Evolutionary conservation across 1,140 invertebrate species (phyloP).

Genomic region (Mesaphorura yosii): DNA sequence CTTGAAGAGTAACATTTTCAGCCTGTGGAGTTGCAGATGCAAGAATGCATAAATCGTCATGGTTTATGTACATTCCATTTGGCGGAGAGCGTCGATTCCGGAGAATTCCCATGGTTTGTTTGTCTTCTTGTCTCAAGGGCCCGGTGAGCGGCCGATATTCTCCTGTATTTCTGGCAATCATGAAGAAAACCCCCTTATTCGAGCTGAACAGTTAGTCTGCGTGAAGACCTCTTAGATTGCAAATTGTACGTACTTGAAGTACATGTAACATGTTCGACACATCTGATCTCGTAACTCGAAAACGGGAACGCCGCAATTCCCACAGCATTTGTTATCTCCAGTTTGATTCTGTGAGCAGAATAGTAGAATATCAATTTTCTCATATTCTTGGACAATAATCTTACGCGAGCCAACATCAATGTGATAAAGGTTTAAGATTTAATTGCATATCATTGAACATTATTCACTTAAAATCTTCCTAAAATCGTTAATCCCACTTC

Average conservation of each 20-base stretch:
- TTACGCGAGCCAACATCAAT: too few relatives aligned
- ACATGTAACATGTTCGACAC: conserved; percentile 65
- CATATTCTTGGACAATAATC: too few relatives aligned
- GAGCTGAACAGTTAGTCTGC: background rate
- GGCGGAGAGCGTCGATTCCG: conserved; percentile 84
- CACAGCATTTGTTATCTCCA: conserved; percentile 40
- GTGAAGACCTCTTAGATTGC: background rate
- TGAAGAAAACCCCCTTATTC: conserved; percentile 7
- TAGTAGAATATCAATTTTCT: too few relatives aligned
- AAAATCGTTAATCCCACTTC: too few relatives aligned
- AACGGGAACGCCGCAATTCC: conserved; percentile 63
- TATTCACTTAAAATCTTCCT: too few relatives aligned
- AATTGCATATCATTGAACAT: too few relatives aligned
- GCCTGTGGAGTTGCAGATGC: conserved; percentile 57
- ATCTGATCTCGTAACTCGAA: conserved; percentile 58
- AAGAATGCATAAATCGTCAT: conserved; percentile 78
- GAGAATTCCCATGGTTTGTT: conserved; percentile 38
- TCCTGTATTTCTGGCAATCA: conserved; percentile 35
- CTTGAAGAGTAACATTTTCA: conserved; percentile 70
- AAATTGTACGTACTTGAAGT: conserved; percentile 25
- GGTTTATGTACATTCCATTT: conserved; percentile 91
- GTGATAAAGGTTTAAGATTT: too few relatives aligned
- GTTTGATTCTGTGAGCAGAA: conserved; percentile 12
- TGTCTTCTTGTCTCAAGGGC: conserved; percentile 41
- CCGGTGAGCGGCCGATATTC: conserved; percentile 58